phyloP scores from a whole-genome alignment of 2,888 invertebrate genomes.

The Ennomos fuscantarius region DNA sequence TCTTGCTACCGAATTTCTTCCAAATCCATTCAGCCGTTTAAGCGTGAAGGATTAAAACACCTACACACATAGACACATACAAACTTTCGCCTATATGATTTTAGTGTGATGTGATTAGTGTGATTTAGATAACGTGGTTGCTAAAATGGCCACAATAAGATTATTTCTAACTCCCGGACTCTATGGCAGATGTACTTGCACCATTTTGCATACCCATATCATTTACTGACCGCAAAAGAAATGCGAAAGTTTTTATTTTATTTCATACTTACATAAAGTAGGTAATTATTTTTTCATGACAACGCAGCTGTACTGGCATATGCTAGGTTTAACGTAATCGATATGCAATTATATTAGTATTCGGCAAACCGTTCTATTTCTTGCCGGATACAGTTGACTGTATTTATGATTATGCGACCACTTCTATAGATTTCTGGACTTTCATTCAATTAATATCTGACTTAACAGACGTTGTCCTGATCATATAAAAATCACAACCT shows the following conservation, averaged over 20 bases:
- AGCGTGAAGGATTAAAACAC: too few species aligned
- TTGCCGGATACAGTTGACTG: not conserved
- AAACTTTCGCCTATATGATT: too few species aligned
- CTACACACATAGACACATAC: too few species aligned
- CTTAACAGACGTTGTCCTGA: too few species aligned
- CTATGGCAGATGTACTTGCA: constrained; percentile 21
- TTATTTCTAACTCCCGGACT: constrained; percentile 6
- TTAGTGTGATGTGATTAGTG: too few species aligned
- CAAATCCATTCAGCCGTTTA: too few species aligned
- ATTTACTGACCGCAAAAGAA: constrained; percentile 24
- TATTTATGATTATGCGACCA: too few species aligned
- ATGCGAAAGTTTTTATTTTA: constrained; percentile 25
- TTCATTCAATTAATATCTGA: too few species aligned
- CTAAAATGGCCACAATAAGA: not conserved
- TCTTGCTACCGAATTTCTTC: too few species aligned
- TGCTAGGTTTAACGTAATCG: constrained; percentile 24
- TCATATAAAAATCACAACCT: too few species aligned
- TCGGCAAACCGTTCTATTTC: not conserved
- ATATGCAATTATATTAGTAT: not conserved
- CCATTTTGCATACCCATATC: constrained; percentile 24
- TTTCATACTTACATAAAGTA: constrained; percentile 15
- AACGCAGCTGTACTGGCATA: constrained; percentile 32
- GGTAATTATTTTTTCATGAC: constrained; percentile 23
- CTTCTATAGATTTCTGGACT: too few species aligned
- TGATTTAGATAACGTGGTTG: too few species aligned